Base-by-base conservation (phyloP, 2,797 vertebrate genomes). In the Sebastiscus albofasciatus region DNA sequence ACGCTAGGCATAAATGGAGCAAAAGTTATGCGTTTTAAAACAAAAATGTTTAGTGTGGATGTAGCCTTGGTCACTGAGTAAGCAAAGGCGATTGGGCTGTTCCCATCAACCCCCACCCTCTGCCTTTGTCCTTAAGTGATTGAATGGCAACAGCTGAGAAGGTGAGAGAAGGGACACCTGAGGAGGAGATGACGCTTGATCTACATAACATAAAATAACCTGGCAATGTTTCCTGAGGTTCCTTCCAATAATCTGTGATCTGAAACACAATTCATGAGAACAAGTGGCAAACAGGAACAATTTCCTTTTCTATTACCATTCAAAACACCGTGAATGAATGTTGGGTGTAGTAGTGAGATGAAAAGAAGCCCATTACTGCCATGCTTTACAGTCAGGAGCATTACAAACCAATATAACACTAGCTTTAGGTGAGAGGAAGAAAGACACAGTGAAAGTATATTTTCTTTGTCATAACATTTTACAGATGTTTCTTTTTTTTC, bases 71-170 rank as follows among this genome's bases (percentile, higher is more conserved):
- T 76, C 75, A 87, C 84, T 78, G 67, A 61, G 54, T 80, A 84
- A 88, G 72, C 77, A 86, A 24, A 79, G 69, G 70, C 79, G 79
- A 86, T 74, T 83, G 72, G 61, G 59, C 62, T 76, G 67, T 75
- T 88, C 87, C 87, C 84, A 85, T 83, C 89, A 86, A 59, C 85
- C 87, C 86, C 90, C 81, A 62, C 78, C 67, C 79, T 79, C 61
- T 72, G 76, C 71, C 74, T 87, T 86, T 89, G 88, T 93, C 82
- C 58, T 85, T 56, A 75, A 60, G 70, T 92, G 92, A 95, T 62
- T 90, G 88, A 94, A 91, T 81, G 77, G 84, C 85, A 90, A 93
- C 91, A 93, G 91, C 90, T 93, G 92, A 94, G 80, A 92, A 90
- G 88, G 93, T 92, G 86, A 94, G 79, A 73, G 82, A 91, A 81